Percentiles rank a stretch among this genome's conserved stretches.
Evolutionary conservation across 2,888 invertebrate species (phyloP).

Genomic region (Perdita meconis): DNA sequence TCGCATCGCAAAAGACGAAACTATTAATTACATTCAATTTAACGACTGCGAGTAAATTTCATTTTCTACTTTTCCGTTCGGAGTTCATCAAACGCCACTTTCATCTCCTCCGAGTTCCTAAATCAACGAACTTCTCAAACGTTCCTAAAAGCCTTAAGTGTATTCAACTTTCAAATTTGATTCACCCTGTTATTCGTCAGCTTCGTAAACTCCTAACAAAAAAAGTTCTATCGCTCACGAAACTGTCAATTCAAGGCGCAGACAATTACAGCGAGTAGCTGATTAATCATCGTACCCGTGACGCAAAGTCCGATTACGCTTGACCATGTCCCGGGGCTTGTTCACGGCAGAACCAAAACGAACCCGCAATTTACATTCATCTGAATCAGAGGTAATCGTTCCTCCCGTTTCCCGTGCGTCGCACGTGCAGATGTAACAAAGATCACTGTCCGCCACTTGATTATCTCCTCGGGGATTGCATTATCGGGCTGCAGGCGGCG

Average conservation of each 20-base stretch:
- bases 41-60: too few species aligned
- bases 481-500: constrained; percentile 22
- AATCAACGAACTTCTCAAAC: too few species aligned
- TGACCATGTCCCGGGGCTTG: constrained; percentile 7
- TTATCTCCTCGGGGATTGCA: constrained; percentile 29
- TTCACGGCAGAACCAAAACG: constrained; percentile 24
- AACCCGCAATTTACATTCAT: constrained; percentile 46
- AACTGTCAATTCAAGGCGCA: constrained; percentile 18
- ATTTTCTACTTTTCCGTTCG: too few species aligned
- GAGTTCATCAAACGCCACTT: background rate
- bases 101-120: too few species aligned
- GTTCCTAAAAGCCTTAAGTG: too few species aligned
- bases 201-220: too few species aligned
- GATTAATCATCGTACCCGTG: constrained; percentile 43
- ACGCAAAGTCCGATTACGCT: constrained; percentile 19
- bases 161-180: too few species aligned
- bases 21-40: too few species aligned
- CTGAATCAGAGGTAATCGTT: constrained; percentile 44
- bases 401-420: constrained; percentile 26
- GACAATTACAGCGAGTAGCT: constrained; percentile 33
- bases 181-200: too few species aligned
- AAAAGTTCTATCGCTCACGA: background rate
- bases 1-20: too few species aligned
- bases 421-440: constrained; percentile 46
- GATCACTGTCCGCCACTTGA: constrained; percentile 34